Evolutionary conservation across 2,113 vertebrate species (phyloP).

Genomic region (Syrrhaptes paradoxus): DNA sequence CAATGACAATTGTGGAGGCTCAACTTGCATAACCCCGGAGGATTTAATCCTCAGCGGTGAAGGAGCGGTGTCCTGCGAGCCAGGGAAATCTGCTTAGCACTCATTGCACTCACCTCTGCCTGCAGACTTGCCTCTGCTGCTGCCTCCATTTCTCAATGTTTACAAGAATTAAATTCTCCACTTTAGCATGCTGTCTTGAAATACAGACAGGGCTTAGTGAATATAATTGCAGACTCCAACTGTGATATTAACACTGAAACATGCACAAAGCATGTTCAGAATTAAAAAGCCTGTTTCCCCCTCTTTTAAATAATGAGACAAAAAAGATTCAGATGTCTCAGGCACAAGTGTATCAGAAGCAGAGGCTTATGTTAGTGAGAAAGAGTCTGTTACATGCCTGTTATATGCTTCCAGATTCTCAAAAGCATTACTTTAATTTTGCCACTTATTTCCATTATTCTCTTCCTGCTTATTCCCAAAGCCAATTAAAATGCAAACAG

Average conservation of each 20-base stretch:
- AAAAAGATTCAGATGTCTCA: background rate
- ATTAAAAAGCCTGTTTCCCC: background rate
- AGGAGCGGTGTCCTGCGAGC: background rate
- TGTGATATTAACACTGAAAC: background rate
- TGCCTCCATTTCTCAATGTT: background rate
- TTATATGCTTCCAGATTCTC: conserved; percentile 25
- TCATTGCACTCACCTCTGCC: background rate
- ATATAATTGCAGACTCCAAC: background rate
- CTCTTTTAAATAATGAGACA: background rate
- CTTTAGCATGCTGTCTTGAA: background rate
- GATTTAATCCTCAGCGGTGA: background rate
- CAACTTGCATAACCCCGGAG: rapidly evolving
- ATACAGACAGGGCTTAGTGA: background rate
- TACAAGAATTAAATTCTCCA: conserved; percentile 5
- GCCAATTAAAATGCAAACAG: conserved; percentile 81
- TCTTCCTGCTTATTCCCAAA: conserved; percentile 64
- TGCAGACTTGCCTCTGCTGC: background rate
- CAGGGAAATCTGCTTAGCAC: background rate
- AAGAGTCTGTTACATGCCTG: background rate
- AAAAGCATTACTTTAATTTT: conserved; percentile 53
- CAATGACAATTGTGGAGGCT: background rate
- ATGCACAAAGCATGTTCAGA: background rate
- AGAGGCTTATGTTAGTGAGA: background rate
- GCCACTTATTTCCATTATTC: conserved; percentile 66
- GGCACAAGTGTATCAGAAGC: background rate